A percentile compares a stretch with the other conserved stretches of the same genome.
Evolutionary conservation across 2,113 vertebrate species (phyloP).

Genomic region (Antennarius striatus): DNA sequence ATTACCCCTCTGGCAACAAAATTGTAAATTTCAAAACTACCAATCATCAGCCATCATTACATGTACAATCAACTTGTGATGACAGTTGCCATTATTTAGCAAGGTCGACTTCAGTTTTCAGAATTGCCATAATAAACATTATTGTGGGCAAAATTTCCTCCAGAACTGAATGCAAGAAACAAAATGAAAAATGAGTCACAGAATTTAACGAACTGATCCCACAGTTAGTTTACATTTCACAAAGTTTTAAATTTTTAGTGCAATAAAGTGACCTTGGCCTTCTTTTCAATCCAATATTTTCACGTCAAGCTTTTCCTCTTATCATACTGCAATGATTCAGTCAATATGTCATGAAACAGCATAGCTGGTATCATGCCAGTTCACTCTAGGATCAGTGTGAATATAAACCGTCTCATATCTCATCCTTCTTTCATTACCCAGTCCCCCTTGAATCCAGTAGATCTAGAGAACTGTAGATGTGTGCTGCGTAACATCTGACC

Average conservation of each 20-base stretch:
- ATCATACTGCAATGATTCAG: conserved; percentile 27
- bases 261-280: background rate
- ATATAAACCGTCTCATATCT: conserved; percentile 52
- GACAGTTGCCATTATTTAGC: conserved; percentile 1
- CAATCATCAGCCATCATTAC: conserved; percentile 4
- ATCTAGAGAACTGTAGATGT: conserved; percentile 2
- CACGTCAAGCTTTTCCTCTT: conserved; percentile 7
- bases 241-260: background rate
- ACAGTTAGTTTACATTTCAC: background rate
- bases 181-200: background rate
- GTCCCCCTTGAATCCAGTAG: conserved; percentile 50
- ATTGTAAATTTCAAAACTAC: conserved; percentile 9
- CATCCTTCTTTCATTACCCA: conserved; percentile 57
- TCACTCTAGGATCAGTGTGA: conserved; percentile 46
- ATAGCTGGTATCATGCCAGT: conserved; percentile 28
- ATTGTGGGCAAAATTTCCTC: background rate
- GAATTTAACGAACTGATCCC: background rate
- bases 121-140: conserved; percentile 15
- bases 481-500: conserved; percentile 35
- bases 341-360: conserved; percentile 50
- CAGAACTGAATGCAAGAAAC: conserved; percentile 15
- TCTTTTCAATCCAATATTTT: background rate
- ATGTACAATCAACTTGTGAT: conserved; percentile 1
- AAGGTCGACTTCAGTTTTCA: background rate
- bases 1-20: conserved; percentile 1